Conservation (phyloP, 2,888 invertebrate species). For the Ptycholaimellus sp. region DNA sequence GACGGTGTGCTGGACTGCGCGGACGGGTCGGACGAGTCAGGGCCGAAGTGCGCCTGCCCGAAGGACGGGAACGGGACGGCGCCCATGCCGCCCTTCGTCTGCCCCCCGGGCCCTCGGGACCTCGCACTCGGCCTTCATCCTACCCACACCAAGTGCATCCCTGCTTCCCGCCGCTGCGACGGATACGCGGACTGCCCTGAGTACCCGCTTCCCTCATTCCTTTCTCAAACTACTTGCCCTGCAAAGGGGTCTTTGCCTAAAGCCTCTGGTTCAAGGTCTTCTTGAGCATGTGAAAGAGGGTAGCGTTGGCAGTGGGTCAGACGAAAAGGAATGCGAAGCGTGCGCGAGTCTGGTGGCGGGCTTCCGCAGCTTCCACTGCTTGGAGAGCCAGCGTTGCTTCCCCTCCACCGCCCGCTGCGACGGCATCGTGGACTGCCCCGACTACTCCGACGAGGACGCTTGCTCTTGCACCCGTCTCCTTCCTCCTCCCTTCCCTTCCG, state of each 20-base stretch:
- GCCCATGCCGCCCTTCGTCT: not conserved
- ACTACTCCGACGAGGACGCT: conserved; percentile 2
- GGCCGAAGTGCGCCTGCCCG: not conserved
- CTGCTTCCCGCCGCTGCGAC: not conserved
- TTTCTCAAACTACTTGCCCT: not conserved
- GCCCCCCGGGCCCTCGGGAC: not conserved
- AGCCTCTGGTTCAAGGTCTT: not conserved
- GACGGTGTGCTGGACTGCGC: not conserved
- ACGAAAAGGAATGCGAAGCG: not conserved
- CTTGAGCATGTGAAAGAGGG: too few species aligned
- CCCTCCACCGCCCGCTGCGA: conserved; percentile 1
- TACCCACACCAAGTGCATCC: conserved; percentile 3
- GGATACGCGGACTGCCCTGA: not conserved
- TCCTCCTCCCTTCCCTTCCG: not conserved
- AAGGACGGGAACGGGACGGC: too few species aligned
- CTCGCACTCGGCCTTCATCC: too few species aligned
- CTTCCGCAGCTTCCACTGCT: conserved; percentile 2
- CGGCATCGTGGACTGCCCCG: conserved; percentile 1
- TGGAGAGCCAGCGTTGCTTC: not conserved
- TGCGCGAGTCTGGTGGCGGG: not conserved
- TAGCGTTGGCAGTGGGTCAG: not conserved
- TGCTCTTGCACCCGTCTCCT: not conserved
- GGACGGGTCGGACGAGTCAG: conserved; percentile 1
- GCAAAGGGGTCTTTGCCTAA: not conserved
- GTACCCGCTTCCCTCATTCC: not conserved